These are phyloP conservation scores for Meiosimyza decipiens DNA, from an alignment of 2,888 invertebrate genomes.

Conservation along the genomic window DNA sequence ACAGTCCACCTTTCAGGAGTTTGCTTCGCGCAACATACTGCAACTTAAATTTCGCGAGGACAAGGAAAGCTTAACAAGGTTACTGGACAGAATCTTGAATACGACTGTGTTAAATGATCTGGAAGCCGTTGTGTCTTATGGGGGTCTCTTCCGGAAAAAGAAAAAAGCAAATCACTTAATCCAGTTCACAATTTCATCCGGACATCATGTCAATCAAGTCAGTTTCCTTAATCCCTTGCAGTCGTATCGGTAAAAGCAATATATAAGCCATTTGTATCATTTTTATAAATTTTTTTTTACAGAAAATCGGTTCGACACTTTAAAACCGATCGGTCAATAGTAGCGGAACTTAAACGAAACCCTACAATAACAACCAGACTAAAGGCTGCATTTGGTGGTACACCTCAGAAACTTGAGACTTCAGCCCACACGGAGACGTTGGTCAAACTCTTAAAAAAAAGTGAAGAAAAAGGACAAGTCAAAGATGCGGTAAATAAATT, in stretches of 20 bases:
- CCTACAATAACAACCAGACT: conserved; percentile 77
- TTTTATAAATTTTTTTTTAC: conserved; percentile 13
- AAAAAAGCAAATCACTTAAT: conserved; percentile 45
- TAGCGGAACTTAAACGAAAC: conserved; percentile 78
- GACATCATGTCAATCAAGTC: conserved; percentile 34
- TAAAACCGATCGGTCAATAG: conserved; percentile 81
- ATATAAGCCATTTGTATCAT: neutral
- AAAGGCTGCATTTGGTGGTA: conserved; percentile 66
- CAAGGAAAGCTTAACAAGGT: neutral
- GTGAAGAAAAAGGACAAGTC: conserved; percentile 45
- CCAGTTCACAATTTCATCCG: conserved; percentile 38
- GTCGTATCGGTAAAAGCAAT: conserved; percentile 51
- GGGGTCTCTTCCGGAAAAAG: conserved; percentile 1
- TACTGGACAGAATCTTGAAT: neutral
- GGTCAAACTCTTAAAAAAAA: conserved; percentile 54
- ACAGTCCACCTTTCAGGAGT: conserved; percentile 22
- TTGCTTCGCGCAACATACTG: conserved; percentile 3
- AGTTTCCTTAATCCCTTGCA: conserved; percentile 47
- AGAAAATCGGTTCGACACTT: conserved; percentile 72
- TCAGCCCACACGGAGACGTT: conserved; percentile 56
- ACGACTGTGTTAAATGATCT: neutral
- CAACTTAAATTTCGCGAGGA: neutral
- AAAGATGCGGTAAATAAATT: conserved; percentile 52
- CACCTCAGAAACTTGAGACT: conserved; percentile 52
- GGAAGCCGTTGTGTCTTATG: neutral